phyloP scores from a whole-genome alignment of 2,888 invertebrate genomes.

The Acleris cristana region DNA sequence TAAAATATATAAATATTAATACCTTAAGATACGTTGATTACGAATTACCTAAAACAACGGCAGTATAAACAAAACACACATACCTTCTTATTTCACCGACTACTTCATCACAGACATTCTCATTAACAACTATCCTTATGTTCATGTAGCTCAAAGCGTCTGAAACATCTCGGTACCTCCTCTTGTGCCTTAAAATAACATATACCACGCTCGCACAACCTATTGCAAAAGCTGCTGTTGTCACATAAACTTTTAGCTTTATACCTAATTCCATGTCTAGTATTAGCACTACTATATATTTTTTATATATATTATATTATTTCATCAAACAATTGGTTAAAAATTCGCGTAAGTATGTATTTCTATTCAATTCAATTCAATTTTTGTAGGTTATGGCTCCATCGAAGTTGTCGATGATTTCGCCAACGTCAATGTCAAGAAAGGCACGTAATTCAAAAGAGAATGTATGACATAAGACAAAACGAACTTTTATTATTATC shows the following conservation, averaged over 20 bases:
- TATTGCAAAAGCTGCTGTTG: slow-evolving; percentile 52
- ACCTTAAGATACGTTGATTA: not conserved
- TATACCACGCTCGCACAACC: slow-evolving; percentile 56
- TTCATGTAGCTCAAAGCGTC: slow-evolving; percentile 60
- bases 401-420: too few species aligned
- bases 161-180: slow-evolving; percentile 46
- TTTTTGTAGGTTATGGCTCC: too few species aligned
- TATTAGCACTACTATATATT: too few species aligned
- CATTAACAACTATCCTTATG: slow-evolving; percentile 57
- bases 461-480: too few species aligned
- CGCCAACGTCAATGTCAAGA: too few species aligned
- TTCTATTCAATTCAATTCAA: too few species aligned
- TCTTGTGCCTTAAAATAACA: slow-evolving; percentile 48
- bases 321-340: too few species aligned
- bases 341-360: too few species aligned
- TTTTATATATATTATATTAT: too few species aligned
- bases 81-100: slow-evolving; percentile 62
- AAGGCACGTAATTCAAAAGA: too few species aligned
- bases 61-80: slow-evolving; percentile 12
- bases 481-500: too few species aligned
- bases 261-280: slow-evolving; percentile 47
- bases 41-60: not conserved
- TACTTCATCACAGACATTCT: slow-evolving; percentile 58
- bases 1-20: too few species aligned
- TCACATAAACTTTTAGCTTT: slow-evolving; percentile 51